Percentiles rank a stretch among this genome's conserved stretches.
Conservation (phyloP, 2,888 invertebrate genomes). For the Matsumyia berberina region DNA sequence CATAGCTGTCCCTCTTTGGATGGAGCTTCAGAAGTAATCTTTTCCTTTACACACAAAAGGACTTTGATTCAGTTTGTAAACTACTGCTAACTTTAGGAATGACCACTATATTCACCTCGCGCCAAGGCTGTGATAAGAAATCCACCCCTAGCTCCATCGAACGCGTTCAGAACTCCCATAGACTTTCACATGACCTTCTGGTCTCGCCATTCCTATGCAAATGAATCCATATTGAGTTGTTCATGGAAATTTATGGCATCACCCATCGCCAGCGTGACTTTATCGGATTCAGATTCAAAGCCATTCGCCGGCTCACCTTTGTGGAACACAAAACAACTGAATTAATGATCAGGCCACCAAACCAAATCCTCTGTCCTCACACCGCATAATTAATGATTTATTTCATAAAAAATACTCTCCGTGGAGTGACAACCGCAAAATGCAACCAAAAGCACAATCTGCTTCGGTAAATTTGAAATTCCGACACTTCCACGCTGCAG, state of each 20-base stretch:
- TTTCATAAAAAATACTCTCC: slow-evolving; percentile 20
- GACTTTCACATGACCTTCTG: slow-evolving; percentile 30
- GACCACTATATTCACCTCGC: too few relatives aligned
- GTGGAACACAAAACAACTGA: slow-evolving; percentile 15
- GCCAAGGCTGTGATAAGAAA: too few relatives aligned
- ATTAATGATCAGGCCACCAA: slow-evolving; percentile 43
- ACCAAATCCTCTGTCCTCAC: background rate
- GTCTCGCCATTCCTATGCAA: slow-evolving; percentile 46
- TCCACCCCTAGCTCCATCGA: too few relatives aligned
- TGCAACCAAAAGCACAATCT: too few relatives aligned
- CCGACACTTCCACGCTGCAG: slow-evolving; percentile 12
- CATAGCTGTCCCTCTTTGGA: too few relatives aligned
- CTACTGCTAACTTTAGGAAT: too few relatives aligned
- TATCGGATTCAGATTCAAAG: slow-evolving; percentile 55
- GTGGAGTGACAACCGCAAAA: background rate
- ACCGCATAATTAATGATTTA: slow-evolving; percentile 52
- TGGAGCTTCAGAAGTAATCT: too few relatives aligned
- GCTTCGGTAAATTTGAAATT: slow-evolving; percentile 26
- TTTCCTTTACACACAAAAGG: too few relatives aligned
- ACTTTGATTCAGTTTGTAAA: too few relatives aligned
- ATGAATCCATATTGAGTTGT: slow-evolving; percentile 62
- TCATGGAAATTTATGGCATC: slow-evolving; percentile 44
- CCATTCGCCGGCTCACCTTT: slow-evolving; percentile 47
- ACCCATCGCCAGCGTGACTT: slow-evolving; percentile 10
- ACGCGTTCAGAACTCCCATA: too few relatives aligned